Evolutionary conservation across 2,888 invertebrate species (phyloP), one percentile per base, ranked within the genome.

Genomic region (Drosophila parthenogenetica): DNA sequence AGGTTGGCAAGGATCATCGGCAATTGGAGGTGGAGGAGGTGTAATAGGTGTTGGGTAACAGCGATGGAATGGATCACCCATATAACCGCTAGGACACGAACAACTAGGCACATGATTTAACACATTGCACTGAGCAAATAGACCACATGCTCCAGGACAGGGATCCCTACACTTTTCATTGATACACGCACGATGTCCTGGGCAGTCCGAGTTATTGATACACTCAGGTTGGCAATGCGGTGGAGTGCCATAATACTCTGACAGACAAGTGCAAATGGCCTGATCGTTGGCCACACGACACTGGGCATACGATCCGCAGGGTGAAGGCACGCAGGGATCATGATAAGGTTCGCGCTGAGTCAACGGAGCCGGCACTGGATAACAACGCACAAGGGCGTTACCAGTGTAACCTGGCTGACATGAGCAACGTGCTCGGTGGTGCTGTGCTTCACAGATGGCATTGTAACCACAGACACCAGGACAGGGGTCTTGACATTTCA

Each of bases 151-250:
- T 65, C 94, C 95, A 22, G 94, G 94, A 78, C 96, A 96, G 35
- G 96, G 96, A 91, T 96, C 95, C 87, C 93, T 93, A 89, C 96
- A 96, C 92, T 94, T 95, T 78, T 94, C 93, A 82, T 94, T 94
- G 51, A 95, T 94, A 87, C 96, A 96, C 17, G 96, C 95, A 72
- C 93, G 92, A 72, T 94, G 93, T 71, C 94, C 94, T 8, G 94
- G 90, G 89, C 96, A 96, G 90, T 96, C 96, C 0, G 94, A 93
- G 89, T 95, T 95, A 62, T 94, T 93, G 54, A 94, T 93, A 88
- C 96, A 96, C 92, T 96, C 95, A 13, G 95, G 95, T 69, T 94
- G 93, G 90, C 96, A 96, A 77, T 94, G 94, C 0, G 95, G 95
- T 42, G 96, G 95, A 79, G 94, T 94, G 32, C 96, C 96, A 68